Percentiles rank a stretch among this genome's conserved stretches.
phyloP scores from a whole-genome alignment of 2,797 vertebrate species.

The Cynodonichthys magdalenae region DNA sequence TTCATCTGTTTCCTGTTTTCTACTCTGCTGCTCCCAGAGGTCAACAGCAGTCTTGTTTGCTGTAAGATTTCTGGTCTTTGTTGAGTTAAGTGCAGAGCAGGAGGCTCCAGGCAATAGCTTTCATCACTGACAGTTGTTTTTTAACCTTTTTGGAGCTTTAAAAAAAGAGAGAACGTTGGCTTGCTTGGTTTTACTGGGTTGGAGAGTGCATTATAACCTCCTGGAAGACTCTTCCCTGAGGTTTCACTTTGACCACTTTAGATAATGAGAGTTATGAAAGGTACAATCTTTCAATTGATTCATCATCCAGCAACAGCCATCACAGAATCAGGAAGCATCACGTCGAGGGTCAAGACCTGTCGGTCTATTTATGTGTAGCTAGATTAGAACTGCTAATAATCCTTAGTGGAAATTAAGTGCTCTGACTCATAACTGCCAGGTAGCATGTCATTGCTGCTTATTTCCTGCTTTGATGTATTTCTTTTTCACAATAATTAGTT shows the following conservation, averaged over 20 bases:
- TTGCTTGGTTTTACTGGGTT: conserved; percentile 15
- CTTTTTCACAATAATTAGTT: background rate
- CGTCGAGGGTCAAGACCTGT: conserved; percentile 45
- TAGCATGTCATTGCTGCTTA: conserved; percentile 21
- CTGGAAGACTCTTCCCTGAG: conserved; percentile 35
- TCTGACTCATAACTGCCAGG: conserved; percentile 26
- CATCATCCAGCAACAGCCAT: conserved; percentile 17
- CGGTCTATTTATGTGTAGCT: conserved; percentile 44
- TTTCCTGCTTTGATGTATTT: conserved; percentile 27
- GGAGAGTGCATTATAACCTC: conserved; percentile 30
- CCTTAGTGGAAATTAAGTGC: conserved; percentile 25
- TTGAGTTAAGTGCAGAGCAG: conserved; percentile 39
- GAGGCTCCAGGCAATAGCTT: conserved; percentile 21
- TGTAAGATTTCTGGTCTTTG: conserved; percentile 20
- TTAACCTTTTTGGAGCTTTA: background rate
- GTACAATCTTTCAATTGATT: conserved; percentile 39
- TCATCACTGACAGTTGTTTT: conserved; percentile 48
- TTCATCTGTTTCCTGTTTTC: background rate
- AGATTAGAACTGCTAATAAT: conserved; percentile 49
- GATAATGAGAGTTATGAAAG: conserved; percentile 59
- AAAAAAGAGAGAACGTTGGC: background rate
- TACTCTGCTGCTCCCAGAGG: conserved; percentile 34
- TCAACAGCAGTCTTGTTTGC: conserved; percentile 20
- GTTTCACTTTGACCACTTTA: conserved; percentile 57
- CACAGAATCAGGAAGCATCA: conserved; percentile 18